Evolutionary conservation across 2,113 vertebrate genomes (phyloP), one percentile per base, ranked within the genome.

Genomic region (Larimichthys crocea): DNA sequence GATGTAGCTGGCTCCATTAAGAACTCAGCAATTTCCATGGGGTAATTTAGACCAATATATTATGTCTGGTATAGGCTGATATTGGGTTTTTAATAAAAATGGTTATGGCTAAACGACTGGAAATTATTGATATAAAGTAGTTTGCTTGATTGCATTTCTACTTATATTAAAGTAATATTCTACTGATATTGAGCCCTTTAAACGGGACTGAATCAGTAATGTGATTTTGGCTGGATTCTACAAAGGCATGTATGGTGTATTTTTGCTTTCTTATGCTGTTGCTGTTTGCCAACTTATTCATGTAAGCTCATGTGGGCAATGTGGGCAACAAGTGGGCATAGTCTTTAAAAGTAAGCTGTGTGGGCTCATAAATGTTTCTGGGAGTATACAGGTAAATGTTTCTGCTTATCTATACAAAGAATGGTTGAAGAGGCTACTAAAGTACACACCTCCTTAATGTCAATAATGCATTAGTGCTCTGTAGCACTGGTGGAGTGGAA

Each of bases 1-100:
- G 52, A 5, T 52, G 5, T 9, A 46, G 16, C 64, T 74, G 53
- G 66, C 3, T 53, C 56, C 20, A 79, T 82, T 80, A 75, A 79
- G n/a, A 83, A 48, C 40, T 78, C 48, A n/a, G 10, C 31, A 49
- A 72, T 82, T 82, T 67, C 44, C 31, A 64, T 79, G 62, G 22
- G n/a, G 44, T 20, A 60, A 3, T 71, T 84, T 59, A 11, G 14
- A 71, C 0, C 46, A 49, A 22, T 52, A 64, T 40, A 78, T 35
- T 82, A 48, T 35, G 16, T 50, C 49, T 73, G 56, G 29, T 75
- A 53, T 24, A 66, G 14, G 31, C 22, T 53, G 48, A 75, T 65
- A 57, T 31, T 73, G 6, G 20, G 8, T 74, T 77, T 74, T 14
- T 35, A 55, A 60, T 63, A 42, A 35, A 56, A 44, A 49, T 42